phyloP scores from a whole-genome alignment of 1,140 invertebrate species.

The Drosophila ambigua region DNA sequence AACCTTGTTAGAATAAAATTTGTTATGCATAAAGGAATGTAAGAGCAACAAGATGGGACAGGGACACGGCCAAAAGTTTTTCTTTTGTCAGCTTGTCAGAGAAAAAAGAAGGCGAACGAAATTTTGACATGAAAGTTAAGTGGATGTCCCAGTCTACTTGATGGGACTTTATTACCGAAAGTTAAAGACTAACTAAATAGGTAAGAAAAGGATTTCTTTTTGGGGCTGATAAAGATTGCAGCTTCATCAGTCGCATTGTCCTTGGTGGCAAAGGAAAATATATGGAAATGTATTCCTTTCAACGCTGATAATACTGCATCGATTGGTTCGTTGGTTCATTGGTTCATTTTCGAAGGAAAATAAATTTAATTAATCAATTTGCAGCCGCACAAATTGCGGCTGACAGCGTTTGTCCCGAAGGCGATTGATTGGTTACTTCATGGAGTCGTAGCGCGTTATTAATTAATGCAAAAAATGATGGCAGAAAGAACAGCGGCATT shows the following conservation, averaged over 20 bases:
- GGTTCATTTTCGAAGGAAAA: no score
- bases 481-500: slow-evolving; percentile 33
- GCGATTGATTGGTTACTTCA: slow-evolving; percentile 60
- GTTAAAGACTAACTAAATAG: no score
- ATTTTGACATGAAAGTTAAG: slow-evolving; percentile 34
- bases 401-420: slow-evolving; percentile 62
- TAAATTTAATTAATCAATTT: slow-evolving; percentile 64
- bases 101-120: slow-evolving; percentile 4
- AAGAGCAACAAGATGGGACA: not conserved
- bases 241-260: no score
- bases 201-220: no score
- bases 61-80: slow-evolving; percentile 18
- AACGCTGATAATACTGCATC: no score
- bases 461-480: slow-evolving; percentile 72
- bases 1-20: slow-evolving; percentile 47
- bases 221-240: no score
- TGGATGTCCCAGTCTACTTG: not conserved
- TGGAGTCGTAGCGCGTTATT: slow-evolving; percentile 62
- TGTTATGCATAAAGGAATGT: slow-evolving; percentile 36
- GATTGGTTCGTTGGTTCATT: no score
- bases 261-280: no score
- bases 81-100: slow-evolving; percentile 37
- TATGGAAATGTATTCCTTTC: no score
- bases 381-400: slow-evolving; percentile 41
- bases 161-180: slow-evolving; percentile 5